These are phyloP conservation scores for Hanleya hanleyi DNA, from an alignment of 2,888 invertebrate genomes.

Conservation along the genomic window DNA sequence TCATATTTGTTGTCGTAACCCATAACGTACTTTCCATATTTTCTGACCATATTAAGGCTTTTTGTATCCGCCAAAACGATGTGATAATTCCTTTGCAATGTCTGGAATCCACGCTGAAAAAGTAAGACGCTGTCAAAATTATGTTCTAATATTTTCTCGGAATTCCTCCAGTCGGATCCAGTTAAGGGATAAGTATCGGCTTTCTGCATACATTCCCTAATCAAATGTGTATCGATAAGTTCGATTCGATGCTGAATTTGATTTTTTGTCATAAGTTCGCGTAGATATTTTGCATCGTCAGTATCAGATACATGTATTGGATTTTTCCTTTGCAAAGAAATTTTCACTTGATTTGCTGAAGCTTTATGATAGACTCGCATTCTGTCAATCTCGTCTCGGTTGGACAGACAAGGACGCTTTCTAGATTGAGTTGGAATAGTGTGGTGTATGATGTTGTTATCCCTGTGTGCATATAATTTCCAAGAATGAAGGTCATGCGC, in stretches of 20 bases:
- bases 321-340: neutral
- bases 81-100: constrained; percentile 7
- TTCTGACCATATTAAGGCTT: neutral
- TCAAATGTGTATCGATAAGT: neutral
- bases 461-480: neutral
- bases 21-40: constrained; percentile 10
- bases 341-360: neutral
- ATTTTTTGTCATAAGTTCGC: neutral
- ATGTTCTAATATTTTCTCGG: constrained; percentile 12
- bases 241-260: neutral
- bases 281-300: neutral
- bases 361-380: neutral
- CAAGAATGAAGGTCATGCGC: neutral
- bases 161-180: constrained; percentile 17
- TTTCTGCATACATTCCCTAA: neutral
- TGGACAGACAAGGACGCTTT: neutral
- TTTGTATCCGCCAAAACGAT: constrained; percentile 1
- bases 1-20: constrained; percentile 13
- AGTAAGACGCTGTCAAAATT: constrained; percentile 4
- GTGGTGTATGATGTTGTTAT: neutral
- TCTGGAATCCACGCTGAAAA: constrained; percentile 12
- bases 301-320: neutral
- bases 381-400: neutral
- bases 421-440: neutral
- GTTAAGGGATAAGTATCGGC: neutral